Base-by-base conservation (phyloP, 2,888 invertebrate species). In the Uloborus plumipes region DNA sequence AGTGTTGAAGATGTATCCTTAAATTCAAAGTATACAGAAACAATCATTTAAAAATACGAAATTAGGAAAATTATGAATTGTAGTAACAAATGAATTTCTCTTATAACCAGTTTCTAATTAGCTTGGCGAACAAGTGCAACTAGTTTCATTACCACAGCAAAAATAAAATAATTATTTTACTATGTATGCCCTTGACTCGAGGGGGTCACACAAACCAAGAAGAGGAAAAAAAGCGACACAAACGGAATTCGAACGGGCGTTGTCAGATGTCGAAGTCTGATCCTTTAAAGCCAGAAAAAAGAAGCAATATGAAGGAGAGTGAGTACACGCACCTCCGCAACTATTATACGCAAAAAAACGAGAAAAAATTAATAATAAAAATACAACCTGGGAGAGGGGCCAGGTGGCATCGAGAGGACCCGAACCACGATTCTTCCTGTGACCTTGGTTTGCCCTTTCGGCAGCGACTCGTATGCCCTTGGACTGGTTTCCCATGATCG, bases 141-240 rank as follows among this genome's bases (percentile, higher is more conserved):
- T 39, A 39, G 39, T 39, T 39, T 39, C 39, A 39, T 39, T 39
- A 39, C 39, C 39, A 39, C 39, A 39, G 39, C 9, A 39, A 39
- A 39, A 39, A 39, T 39, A 39, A 94, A 39, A 11, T 9, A 39
- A 39, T 9, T 39, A 39, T 39, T 39, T 7, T 39, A 39, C 39
- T 39, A 77, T 59, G 77, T 39, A 77, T 59, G 77, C 64, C 77
- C 77, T 77, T 77, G 77, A 77, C 69, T 64, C 58, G 47, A 31
- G 50, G 66, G n/a, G 78, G 71, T 78, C 71, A 78, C 55, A 59
- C 69, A 47, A 20, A 66, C 55, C 39, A 72, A 64, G 55, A 72
- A 64, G 55, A 74, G 50, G 20, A 64, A 50, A 58, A 59, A 72
- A 62, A 15, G 14, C 22, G 13, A 49, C 55, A 18, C 22, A 49